phyloP scores from a whole-genome alignment of 2,113 vertebrate genomes.

The Chrysochloris asiatica region DNA sequence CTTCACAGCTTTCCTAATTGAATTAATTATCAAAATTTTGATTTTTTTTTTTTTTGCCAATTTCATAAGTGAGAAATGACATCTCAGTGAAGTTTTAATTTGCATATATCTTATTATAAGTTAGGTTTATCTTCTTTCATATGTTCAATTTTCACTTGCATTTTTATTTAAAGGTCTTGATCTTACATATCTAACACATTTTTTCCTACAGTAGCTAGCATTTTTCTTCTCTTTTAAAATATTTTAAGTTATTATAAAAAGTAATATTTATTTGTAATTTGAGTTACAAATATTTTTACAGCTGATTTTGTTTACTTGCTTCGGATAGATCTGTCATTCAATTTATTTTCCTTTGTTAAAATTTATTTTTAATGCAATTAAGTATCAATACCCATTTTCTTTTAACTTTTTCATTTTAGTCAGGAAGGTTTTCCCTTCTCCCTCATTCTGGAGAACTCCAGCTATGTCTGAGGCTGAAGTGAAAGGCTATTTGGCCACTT shows the following conservation, averaged over 20 bases:
- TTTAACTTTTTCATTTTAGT: background rate
- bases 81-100: background rate
- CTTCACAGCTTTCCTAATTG: background rate
- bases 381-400: slow-evolving; percentile 9
- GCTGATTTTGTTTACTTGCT: background rate
- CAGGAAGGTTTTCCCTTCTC: background rate
- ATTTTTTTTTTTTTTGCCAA: slow-evolving; percentile 1
- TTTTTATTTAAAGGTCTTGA: background rate
- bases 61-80: slow-evolving; percentile 1
- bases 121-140: background rate
- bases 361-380: background rate
- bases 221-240: background rate
- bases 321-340: background rate
- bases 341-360: background rate
- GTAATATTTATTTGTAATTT: background rate
- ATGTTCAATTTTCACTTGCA: background rate
- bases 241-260: background rate
- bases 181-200: slow-evolving; percentile 11
- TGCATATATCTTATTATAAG: background rate
- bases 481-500: background rate
- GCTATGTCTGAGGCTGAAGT: background rate
- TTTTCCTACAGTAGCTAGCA: background rate
- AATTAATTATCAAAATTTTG: background rate
- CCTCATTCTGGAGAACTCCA: background rate
- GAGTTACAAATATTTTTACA: background rate